Evolutionary conservation across 2,888 invertebrate species (phyloP).

Genomic region (Spisula subtruncata): DNA sequence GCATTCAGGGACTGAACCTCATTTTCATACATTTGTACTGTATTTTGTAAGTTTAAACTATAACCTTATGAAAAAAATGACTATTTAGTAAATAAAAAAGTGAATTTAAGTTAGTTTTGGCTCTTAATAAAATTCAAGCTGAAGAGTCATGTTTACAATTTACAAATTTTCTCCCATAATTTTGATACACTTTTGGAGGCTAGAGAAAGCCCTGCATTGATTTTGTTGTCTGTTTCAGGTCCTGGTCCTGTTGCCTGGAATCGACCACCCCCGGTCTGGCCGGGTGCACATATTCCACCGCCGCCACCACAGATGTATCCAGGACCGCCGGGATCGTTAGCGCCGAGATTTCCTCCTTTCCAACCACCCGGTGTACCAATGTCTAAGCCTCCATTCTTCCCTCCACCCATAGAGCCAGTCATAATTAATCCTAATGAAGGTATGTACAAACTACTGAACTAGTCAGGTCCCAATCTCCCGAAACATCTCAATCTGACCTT

Average conservation of each 20-base stretch:
- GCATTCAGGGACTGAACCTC: no score
- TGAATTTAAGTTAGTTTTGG: no score
- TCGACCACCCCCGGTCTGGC: conserved; percentile 41
- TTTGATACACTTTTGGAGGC: neutral
- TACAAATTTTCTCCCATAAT: no score
- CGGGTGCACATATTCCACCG: conserved; percentile 31
- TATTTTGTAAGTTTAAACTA: no score
- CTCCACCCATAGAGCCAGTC: conserved; percentile 59
- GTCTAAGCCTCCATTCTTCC: conserved; percentile 9
- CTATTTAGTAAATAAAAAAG: no score
- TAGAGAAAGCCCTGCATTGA: neutral
- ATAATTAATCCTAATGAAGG: conserved; percentile 71
- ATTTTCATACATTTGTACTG: no score
- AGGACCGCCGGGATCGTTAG: conserved; percentile 16
- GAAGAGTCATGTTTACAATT: no score
- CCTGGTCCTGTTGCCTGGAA: conserved; percentile 24
- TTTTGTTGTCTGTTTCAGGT: neutral
- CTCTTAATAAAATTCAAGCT: no score
- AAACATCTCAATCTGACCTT: no score
- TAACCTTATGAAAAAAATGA: no score
- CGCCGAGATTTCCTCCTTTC: neutral
- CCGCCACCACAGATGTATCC: conserved; percentile 39
- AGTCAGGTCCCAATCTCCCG: no score
- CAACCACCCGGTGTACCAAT: neutral
- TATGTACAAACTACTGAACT: neutral